Evolutionary conservation across 2,113 vertebrate species (phyloP).

Genomic region (Edolisoma coerulescens): DNA sequence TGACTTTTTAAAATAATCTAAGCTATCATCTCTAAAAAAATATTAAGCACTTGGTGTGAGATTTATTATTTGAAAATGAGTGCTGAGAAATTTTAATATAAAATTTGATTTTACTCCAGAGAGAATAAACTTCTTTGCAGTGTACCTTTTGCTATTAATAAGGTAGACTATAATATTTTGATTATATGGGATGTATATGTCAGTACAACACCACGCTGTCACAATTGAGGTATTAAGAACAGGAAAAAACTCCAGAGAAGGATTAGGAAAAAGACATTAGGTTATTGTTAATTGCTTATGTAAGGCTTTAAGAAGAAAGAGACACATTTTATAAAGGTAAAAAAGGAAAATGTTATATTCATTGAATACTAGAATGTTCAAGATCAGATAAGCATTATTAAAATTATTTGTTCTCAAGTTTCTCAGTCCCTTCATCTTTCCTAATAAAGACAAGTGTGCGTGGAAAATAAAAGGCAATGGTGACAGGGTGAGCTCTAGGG

Average conservation of each 20-base stretch:
- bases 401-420: not conserved
- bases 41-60: not conserved
- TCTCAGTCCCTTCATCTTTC: not conserved
- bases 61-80: not conserved
- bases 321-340: not conserved
- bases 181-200: not conserved
- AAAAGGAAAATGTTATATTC: fast-evolving
- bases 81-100: not conserved
- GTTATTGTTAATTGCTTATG: not conserved
- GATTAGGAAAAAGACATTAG: not conserved
- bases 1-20: not conserved
- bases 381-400: not conserved
- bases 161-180: not conserved
- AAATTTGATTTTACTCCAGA: not conserved
- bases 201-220: fast-evolving
- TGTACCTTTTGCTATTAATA: not conserved
- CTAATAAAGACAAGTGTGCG: not conserved
- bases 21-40: not conserved
- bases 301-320: not conserved
- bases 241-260: not conserved
- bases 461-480: not conserved
- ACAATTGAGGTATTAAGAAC: not conserved
- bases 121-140: not conserved
- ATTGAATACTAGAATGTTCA: not conserved
- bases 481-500: not conserved